These are phyloP conservation scores for Erebia epiphron DNA, from an alignment of 2,888 invertebrate genomes.

Conservation along the genomic window DNA sequence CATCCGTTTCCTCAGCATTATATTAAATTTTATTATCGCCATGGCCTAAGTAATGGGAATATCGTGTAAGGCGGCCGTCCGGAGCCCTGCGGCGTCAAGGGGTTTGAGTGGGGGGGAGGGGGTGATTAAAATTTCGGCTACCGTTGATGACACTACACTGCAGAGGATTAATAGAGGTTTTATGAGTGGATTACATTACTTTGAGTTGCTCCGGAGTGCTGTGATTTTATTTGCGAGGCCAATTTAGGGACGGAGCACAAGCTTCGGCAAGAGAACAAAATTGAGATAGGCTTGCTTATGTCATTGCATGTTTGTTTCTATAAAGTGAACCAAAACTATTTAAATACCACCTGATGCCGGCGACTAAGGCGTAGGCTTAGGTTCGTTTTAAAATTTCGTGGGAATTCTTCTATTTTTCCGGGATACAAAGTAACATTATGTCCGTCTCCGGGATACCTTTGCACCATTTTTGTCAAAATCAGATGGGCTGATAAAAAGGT, in stretches of 20 bases:
- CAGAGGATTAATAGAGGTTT: conserved; percentile 76
- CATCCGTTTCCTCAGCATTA: conserved; percentile 77
- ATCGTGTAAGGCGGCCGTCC: conserved; percentile 82
- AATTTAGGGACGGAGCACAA: conserved; percentile 34
- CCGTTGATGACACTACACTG: conserved; percentile 79
- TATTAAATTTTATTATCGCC: conserved; percentile 83
- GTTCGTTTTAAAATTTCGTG: too few relatives aligned
- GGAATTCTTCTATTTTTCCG: too few relatives aligned
- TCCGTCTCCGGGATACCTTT: too few relatives aligned
- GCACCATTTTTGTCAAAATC: too few relatives aligned
- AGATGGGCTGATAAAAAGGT: too few relatives aligned
- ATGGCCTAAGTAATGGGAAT: conserved; percentile 84
- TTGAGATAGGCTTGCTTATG: neutral
- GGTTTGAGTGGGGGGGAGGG: conserved; percentile 44
- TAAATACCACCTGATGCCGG: too few relatives aligned
- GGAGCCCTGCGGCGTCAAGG: conserved; percentile 66
- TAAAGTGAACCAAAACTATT: too few relatives aligned
- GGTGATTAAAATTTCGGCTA: conserved; percentile 82
- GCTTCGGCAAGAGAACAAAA: neutral
- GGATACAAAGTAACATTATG: too few relatives aligned
- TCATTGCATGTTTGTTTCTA: neutral
- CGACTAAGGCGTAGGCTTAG: too few relatives aligned
- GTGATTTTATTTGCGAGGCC: conserved; percentile 60
- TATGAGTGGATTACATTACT: conserved; percentile 79
- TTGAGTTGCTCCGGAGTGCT: conserved; percentile 56